These are phyloP conservation scores for Pristionchus fissidentatus DNA, from an alignment of 2,888 invertebrate species.

Conservation along the genomic window DNA sequence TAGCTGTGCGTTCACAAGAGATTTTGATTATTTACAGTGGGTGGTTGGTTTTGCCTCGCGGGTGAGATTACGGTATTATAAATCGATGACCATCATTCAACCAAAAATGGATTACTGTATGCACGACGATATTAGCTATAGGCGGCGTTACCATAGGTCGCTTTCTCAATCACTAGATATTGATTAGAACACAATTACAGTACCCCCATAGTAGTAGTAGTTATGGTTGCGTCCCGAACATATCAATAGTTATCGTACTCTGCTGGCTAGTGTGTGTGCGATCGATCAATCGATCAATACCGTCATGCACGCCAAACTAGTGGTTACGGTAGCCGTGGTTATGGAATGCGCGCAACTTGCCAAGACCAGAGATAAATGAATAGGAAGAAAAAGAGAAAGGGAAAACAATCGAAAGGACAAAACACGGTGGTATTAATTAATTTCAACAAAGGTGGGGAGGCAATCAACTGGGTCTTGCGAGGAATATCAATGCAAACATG, in stretches of 20 bases:
- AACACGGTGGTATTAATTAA: no score
- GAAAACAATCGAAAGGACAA: slow-evolving; percentile 20
- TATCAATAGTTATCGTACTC: no score
- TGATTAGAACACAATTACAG: slow-evolving; percentile 30
- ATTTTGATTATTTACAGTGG: slow-evolving; percentile 22
- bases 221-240: no score
- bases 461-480: background rate
- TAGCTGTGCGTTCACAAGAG: slow-evolving; percentile 1
- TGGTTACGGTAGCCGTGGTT: slow-evolving; percentile 39
- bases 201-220: no score
- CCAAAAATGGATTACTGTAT: slow-evolving; percentile 32
- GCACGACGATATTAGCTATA: slow-evolving; percentile 20
- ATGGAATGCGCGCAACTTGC: slow-evolving; percentile 25
- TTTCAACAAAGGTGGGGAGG: background rate
- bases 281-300: no score
- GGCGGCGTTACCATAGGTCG: background rate
- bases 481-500: background rate
- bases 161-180: slow-evolving; percentile 24
- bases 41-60: slow-evolving; percentile 28
- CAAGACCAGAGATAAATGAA: slow-evolving; percentile 13
- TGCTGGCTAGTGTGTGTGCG: slow-evolving; percentile 17
- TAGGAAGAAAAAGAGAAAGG: background rate
- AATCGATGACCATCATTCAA: slow-evolving; percentile 20
- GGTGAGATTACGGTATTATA: background rate
- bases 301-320: slow-evolving; percentile 27